These are phyloP conservation scores for Selene dorsalis DNA, from an alignment of 2,797 vertebrate species.

Conservation along the genomic window DNA sequence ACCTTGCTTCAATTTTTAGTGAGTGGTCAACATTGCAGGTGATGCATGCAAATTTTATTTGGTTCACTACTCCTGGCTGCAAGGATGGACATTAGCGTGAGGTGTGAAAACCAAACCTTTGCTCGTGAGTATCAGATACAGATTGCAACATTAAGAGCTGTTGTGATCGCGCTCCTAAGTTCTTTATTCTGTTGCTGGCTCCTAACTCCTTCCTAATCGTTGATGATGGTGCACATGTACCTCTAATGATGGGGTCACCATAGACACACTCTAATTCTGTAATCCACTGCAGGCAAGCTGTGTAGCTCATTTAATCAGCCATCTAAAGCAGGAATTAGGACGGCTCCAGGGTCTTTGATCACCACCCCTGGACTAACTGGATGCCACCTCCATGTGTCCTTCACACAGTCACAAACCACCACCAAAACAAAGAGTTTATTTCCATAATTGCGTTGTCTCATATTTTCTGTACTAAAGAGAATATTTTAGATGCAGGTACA, in stretches of 20 bases:
- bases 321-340: constrained; percentile 31
- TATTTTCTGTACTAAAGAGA: not conserved
- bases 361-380: not conserved
- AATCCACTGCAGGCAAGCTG: constrained; percentile 13
- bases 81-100: no score
- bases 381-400: not conserved
- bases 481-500: constrained; percentile 17
- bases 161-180: not conserved
- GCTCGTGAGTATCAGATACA: not conserved
- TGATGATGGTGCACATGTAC: not conserved
- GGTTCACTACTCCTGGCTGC: not conserved
- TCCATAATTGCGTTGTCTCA: not conserved
- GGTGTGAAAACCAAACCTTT: not conserved
- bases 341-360: constrained; percentile 15
- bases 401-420: not conserved
- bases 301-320: constrained; percentile 42
- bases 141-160: not conserved
- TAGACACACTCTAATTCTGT: constrained; percentile 16
- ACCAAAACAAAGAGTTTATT: no score
- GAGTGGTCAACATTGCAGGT: not conserved
- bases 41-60: not conserved
- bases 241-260: constrained; percentile 3
- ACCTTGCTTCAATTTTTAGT: not conserved
- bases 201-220: not conserved
- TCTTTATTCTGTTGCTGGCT: constrained; percentile 7